Percentiles rank a stretch among this genome's conserved stretches.
Conservation (phyloP, 2,797 vertebrate species). For the Sarcophilus harrisii region DNA sequence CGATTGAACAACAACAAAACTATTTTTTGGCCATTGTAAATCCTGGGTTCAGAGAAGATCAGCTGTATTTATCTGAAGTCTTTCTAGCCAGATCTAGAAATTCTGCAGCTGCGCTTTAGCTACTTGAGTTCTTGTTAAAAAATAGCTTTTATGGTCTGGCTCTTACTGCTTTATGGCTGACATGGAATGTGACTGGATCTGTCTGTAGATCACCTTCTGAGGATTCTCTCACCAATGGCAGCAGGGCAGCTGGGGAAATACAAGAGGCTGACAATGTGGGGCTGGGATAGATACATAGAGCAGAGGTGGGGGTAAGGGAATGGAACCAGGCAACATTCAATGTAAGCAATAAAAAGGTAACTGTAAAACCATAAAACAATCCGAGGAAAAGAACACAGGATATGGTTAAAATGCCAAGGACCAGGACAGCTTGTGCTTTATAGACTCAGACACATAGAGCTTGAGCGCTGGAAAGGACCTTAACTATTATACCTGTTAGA, state of each 20-base stretch:
- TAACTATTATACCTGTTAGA: neutral
- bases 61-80: neutral
- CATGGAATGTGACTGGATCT: neutral
- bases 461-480: neutral
- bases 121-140: neutral
- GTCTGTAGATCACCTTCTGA: neutral
- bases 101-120: neutral
- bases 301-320: neutral
- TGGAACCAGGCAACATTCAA: constrained; percentile 49
- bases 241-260: neutral
- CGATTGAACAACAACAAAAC: neutral
- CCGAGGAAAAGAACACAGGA: constrained; percentile 17
- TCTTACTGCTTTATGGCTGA: neutral
- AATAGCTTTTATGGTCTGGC: neutral
- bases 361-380: constrained; percentile 62
- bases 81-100: neutral
- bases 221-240: neutral
- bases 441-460: neutral
- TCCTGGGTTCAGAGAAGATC: neutral
- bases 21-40: neutral
- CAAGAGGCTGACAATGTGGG: neutral
- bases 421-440: neutral
- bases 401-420: neutral
- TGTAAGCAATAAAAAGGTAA: constrained; percentile 43
- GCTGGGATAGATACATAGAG: neutral